Evolutionary conservation across 2,888 invertebrate species (phyloP).

Genomic region (Acronicta leporina): DNA sequence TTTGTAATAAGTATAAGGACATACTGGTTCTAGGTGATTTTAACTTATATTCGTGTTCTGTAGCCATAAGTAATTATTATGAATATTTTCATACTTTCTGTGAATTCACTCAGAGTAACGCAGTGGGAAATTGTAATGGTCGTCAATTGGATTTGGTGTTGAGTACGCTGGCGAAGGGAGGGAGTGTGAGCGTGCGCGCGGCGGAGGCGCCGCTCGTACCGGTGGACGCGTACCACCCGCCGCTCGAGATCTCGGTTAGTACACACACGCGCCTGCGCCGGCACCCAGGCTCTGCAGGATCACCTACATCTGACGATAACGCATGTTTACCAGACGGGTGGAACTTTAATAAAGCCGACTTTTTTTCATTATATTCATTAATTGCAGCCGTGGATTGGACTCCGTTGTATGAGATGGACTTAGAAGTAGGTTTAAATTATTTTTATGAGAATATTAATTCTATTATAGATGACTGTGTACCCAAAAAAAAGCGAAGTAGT

Average conservation of each 20-base stretch:
- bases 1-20: constrained; percentile 1
- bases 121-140: constrained; percentile 3
- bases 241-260: constrained; percentile 2
- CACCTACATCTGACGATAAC: constrained; percentile 3
- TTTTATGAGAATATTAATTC: constrained; percentile 17
- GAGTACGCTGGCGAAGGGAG: constrained; percentile 1
- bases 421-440: constrained; percentile 22
- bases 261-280: too few species aligned
- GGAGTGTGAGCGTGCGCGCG: constrained; percentile 3
- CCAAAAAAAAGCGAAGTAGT: constrained; percentile 33
- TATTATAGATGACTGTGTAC: constrained; percentile 37
- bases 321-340: background rate
- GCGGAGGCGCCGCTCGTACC: constrained; percentile 7
- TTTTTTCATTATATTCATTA: constrained; percentile 8
- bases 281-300: background rate
- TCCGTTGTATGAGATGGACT: constrained; percentile 13
- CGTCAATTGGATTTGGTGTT: constrained; percentile 6
- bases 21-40: constrained; percentile 6
- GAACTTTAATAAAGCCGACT: constrained; percentile 20
- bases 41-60: constrained; percentile 4
- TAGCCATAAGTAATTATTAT: constrained; percentile 2
- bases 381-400: constrained; percentile 15
- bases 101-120: constrained; percentile 12
- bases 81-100: constrained; percentile 7
- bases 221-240: constrained; percentile 6